Conservation (phyloP, 1,140 invertebrate genomes). For the Papilio polytes region DNA sequence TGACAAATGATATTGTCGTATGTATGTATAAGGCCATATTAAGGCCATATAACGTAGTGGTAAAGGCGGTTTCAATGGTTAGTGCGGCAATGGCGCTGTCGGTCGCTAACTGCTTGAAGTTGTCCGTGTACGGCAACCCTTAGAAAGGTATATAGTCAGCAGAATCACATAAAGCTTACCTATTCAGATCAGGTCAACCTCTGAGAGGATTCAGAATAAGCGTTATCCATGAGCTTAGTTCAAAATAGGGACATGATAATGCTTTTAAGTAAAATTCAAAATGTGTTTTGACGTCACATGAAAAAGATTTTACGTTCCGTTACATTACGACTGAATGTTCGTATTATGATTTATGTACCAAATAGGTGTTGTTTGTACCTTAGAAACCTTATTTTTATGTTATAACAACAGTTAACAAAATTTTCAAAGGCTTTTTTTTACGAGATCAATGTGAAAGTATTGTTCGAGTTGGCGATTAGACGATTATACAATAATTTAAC, state of each 20-base stretch:
- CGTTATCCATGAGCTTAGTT: neutral
- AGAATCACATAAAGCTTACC: neutral
- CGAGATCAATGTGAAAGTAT: neutral
- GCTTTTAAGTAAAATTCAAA: slow-evolving; percentile 19
- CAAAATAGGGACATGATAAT: neutral
- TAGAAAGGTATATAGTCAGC: no score
- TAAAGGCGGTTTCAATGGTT: neutral
- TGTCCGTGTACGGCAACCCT: neutral
- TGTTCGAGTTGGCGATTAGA: neutral
- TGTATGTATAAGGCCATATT: no score
- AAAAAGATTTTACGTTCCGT: neutral
- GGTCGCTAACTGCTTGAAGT: neutral
- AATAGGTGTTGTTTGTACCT: neutral
- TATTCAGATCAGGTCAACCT: slow-evolving; percentile 3
- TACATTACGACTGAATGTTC: neutral
- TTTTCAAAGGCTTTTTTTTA: neutral
- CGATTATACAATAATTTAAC: neutral
- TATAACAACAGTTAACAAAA: neutral
- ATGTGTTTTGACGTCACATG: neutral
- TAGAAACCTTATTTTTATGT: neutral
- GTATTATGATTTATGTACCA: neutral
- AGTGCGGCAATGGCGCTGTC: neutral
- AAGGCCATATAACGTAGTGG: no score
- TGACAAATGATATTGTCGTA: no score
- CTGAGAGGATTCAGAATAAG: neutral